phyloP scores from a whole-genome alignment of 2,113 vertebrate species.

The Takifugu bimaculatus region DNA sequence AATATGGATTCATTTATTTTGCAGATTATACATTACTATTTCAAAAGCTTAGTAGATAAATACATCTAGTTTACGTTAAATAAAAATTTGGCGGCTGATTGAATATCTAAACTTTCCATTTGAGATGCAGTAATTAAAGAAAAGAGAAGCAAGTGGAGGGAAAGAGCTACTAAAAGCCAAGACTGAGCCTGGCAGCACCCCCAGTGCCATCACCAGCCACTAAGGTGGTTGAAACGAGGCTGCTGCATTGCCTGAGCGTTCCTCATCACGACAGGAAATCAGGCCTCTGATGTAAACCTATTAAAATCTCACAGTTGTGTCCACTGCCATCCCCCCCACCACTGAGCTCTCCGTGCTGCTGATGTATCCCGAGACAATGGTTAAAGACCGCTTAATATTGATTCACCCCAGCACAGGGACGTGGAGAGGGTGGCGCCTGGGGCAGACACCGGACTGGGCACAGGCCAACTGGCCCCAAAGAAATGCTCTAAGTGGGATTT shows the following conservation, averaged over 20 bases:
- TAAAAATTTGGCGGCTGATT: too few species aligned
- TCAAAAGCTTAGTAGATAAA: too few species aligned
- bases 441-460: not conserved
- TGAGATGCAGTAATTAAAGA: not conserved
- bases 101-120: not conserved
- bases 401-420: constrained; percentile 39
- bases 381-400: constrained; percentile 60
- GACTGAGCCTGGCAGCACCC: constrained; percentile 13
- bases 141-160: not conserved
- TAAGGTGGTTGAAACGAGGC: constrained; percentile 50
- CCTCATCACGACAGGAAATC: constrained; percentile 59
- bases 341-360: constrained; percentile 33
- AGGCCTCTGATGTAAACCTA: constrained; percentile 37
- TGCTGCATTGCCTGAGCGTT: constrained; percentile 42
- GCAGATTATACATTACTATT: too few species aligned
- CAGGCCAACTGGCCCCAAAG: not conserved
- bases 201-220: constrained; percentile 35
- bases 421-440: not conserved
- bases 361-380: constrained; percentile 34
- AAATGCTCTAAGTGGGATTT: constrained; percentile 36
- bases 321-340: constrained; percentile 29
- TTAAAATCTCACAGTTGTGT: constrained; percentile 57
- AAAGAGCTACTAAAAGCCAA: not conserved
- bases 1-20: too few species aligned
- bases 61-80: too few species aligned